These are phyloP conservation scores for Mastigias papua DNA, from an alignment of 30 jellyfish, hydroid and myxozoan species.

Conservation along the genomic window DNA sequence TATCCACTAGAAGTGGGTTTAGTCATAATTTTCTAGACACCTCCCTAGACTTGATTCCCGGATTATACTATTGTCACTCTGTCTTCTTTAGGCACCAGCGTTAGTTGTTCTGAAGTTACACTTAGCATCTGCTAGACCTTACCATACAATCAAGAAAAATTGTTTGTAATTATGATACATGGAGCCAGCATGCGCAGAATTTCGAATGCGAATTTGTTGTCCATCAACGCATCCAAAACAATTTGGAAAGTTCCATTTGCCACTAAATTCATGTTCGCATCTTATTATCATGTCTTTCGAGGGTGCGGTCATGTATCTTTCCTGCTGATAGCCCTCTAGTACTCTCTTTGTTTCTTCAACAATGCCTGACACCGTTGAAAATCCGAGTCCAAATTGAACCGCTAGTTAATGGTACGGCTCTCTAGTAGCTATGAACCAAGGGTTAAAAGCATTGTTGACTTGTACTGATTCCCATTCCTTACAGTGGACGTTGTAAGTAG, in stretches of 20 bases:
- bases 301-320: constrained; percentile 15
- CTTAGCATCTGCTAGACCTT: constrained; percentile 49
- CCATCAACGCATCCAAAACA: constrained; percentile 46
- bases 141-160: constrained; percentile 13
- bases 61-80: constrained; percentile 23
- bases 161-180: constrained; percentile 31
- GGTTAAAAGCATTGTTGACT: too few relatives aligned
- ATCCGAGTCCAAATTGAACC: constrained; percentile 4
- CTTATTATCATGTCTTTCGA: neutral
- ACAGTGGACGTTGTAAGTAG: constrained; percentile 21
- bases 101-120: constrained; percentile 19
- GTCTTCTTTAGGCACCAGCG: constrained; percentile 44
- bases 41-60: constrained; percentile 15
- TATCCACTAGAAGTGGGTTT: too few relatives aligned
- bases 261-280: neutral
- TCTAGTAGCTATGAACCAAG: constrained; percentile 33
- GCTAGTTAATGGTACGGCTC: constrained; percentile 25
- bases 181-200: constrained; percentile 17
- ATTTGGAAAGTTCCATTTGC: constrained; percentile 12
- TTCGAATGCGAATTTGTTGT: neutral
- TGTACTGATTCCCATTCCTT: too few relatives aligned
- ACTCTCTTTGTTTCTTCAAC: constrained; percentile 6
- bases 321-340: neutral
- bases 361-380: constrained; percentile 20
- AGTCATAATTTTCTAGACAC: constrained; percentile 8